These are phyloP conservation scores for Meganola albula DNA, from an alignment of 2,888 invertebrate species.

Conservation along the genomic window DNA sequence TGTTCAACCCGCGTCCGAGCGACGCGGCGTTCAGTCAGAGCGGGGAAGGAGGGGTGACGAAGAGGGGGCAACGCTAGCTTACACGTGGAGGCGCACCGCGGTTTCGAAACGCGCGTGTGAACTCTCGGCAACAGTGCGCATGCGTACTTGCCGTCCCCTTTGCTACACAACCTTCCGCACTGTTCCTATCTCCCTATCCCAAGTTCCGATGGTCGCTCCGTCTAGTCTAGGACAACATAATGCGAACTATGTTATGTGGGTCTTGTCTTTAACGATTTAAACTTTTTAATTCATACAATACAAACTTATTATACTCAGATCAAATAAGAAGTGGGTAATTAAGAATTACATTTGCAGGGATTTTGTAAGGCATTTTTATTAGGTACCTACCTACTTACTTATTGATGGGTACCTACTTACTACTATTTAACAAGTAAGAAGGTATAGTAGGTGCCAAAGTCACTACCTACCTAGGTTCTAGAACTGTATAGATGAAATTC, in stretches of 20 bases:
- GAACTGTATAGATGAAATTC: too few species aligned
- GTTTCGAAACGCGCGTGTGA: conserved; percentile 70
- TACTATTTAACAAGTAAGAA: conserved; percentile 22
- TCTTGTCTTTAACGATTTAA: too few species aligned
- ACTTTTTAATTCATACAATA: too few species aligned
- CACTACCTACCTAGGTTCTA: too few species aligned
- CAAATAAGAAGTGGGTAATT: too few species aligned
- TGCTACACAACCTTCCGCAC: conserved; percentile 47
- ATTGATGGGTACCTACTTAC: background rate
- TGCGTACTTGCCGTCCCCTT: conserved; percentile 50
- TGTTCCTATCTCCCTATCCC: conserved; percentile 44
- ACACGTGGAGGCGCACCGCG: conserved; percentile 79
- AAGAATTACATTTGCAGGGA: too few species aligned
- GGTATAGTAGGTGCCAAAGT: conserved; percentile 45
- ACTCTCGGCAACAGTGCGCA: conserved; percentile 65
- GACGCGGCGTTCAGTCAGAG: too few species aligned
- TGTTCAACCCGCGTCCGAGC: conserved; percentile 40
- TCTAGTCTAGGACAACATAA: conserved; percentile 50
- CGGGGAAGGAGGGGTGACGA: too few species aligned
- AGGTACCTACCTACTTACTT: background rate
- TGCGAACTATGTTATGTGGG: conserved; percentile 45
- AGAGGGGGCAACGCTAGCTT: conserved; percentile 34
- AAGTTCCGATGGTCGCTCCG: conserved; percentile 50
- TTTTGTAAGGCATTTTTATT: too few species aligned
- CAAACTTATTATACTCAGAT: too few species aligned